A percentile compares a stretch with the other conserved stretches of the same genome.
Conservation (phyloP, 2,888 invertebrate species). For the Drosophila leonis region DNA sequence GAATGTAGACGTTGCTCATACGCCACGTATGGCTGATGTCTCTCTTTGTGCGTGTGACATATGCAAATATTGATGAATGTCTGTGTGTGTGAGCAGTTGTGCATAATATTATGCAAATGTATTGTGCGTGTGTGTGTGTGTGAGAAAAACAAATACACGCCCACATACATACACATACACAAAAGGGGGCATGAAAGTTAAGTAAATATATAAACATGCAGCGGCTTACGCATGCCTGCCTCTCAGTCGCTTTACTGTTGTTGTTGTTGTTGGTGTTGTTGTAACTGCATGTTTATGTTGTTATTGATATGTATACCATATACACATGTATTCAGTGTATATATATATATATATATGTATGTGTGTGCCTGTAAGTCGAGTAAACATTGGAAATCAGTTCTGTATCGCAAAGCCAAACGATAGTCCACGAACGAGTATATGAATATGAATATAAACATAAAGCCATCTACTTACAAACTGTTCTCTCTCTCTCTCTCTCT, state of each 20-base stretch:
- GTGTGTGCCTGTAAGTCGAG: constrained; percentile 57
- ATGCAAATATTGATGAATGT: constrained; percentile 71
- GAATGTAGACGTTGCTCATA: constrained; percentile 22
- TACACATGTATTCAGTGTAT: neutral
- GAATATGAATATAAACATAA: constrained; percentile 46
- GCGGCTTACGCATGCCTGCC: constrained; percentile 68
- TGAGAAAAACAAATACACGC: constrained; percentile 47
- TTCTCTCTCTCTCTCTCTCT: neutral
- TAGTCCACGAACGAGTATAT: constrained; percentile 31
- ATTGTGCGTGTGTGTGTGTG: constrained; percentile 24
- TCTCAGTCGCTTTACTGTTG: constrained; percentile 58
- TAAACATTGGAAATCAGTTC: constrained; percentile 75
- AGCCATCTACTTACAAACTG: constrained; percentile 23
- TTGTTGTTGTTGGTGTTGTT: constrained; percentile 30
- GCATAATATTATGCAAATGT: constrained; percentile 68
- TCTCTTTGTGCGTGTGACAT: constrained; percentile 70
- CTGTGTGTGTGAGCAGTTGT: constrained; percentile 41
- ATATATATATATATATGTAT: neutral
- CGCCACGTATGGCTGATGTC: constrained; percentile 30
- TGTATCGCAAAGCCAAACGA: constrained; percentile 50
- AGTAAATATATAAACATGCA: constrained; percentile 78
- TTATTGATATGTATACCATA: constrained; percentile 62
- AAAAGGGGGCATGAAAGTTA: constrained; percentile 61
- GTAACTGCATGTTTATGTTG: constrained; percentile 69
- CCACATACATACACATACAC: constrained; percentile 23